Evolutionary conservation across 2,797 vertebrate species (phyloP), one percentile per base, ranked within the genome.

Genomic region (Gephyroberyx darwinii): DNA sequence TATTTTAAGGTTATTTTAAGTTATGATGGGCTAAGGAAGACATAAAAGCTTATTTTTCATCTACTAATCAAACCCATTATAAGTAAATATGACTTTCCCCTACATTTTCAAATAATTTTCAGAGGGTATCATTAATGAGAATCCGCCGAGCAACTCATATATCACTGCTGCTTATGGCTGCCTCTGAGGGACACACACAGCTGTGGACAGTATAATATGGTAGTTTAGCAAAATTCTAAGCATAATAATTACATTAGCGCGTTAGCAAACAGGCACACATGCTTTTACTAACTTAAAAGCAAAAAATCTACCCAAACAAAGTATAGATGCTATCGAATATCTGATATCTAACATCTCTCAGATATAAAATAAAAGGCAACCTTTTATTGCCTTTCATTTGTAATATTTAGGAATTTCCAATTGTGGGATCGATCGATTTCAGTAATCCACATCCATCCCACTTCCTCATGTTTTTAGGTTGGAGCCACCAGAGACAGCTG

Each of bases 261-360:
- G 14, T n/a, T n/a, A 16, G 4, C 45, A 47, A 1, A 7, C 4
- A 47, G 45, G 45, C 45, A 16, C 1, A 16, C 66, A 69, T 39
- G 70, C 17, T 54, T 65, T 3, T 22, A 52, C 59, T 12, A 22
- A 73, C 57, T 67, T 78, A 59, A 64, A 54, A 74, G 69, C 43
- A 48, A n/a, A n/a, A 47, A 47, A 66, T 66, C 75, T 81, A 74
- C 81, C 64, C 69, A 74, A 81, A 78, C 80, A 81, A 60, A 77
- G 19, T 71, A 59, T 51, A 1, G 35, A 19, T 26, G 26, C 4
- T 26, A 26, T 26, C 26, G 75, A 45, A 76, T 60, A 69, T 52
- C 37, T 81, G 73, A 79, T 57, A 67, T 65, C 48, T 70, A 31
- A 26, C 8, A 20, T 74, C 37, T 65, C 62, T 64, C 33, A 63